phyloP scores from a whole-genome alignment of 1,140 invertebrate genomes.

The Drosophila suzukii region DNA sequence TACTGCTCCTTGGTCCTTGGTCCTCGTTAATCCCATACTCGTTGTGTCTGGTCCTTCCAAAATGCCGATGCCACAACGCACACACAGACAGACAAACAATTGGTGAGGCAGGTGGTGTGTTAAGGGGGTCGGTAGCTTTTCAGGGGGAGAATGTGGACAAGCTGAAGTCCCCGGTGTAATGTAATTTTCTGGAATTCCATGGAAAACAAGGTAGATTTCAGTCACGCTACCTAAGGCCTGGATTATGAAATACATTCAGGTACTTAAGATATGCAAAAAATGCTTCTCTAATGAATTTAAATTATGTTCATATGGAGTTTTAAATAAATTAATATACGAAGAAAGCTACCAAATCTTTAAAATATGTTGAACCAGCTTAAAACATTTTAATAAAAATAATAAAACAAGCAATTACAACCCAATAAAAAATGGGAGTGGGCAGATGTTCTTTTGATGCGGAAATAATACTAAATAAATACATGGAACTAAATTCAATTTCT shows the following conservation, averaged over 20 bases:
- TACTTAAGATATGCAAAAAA: background rate
- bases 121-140: too few relatives aligned
- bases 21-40: slow-evolving; percentile 37
- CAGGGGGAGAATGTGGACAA: background rate
- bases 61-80: slow-evolving; percentile 53
- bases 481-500: too few relatives aligned
- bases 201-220: slow-evolving; percentile 52
- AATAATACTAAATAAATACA: too few relatives aligned
- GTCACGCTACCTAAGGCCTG: slow-evolving; percentile 41
- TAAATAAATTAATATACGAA: too few relatives aligned
- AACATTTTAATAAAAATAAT: too few relatives aligned
- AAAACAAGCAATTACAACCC: too few relatives aligned
- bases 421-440: too few relatives aligned
- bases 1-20: background rate
- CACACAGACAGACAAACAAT: slow-evolving; percentile 24
- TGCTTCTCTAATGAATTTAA: too few relatives aligned
- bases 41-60: slow-evolving; percentile 55
- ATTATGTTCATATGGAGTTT: too few relatives aligned
- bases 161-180: slow-evolving; percentile 30
- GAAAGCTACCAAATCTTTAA: too few relatives aligned
- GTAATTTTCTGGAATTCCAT: slow-evolving; percentile 66
- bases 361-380: too few relatives aligned
- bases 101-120: background rate
- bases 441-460: too few relatives aligned
- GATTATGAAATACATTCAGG: slow-evolving; percentile 20